Conservation (phyloP, 2,888 invertebrate genomes). For the Cabera pusaria region DNA sequence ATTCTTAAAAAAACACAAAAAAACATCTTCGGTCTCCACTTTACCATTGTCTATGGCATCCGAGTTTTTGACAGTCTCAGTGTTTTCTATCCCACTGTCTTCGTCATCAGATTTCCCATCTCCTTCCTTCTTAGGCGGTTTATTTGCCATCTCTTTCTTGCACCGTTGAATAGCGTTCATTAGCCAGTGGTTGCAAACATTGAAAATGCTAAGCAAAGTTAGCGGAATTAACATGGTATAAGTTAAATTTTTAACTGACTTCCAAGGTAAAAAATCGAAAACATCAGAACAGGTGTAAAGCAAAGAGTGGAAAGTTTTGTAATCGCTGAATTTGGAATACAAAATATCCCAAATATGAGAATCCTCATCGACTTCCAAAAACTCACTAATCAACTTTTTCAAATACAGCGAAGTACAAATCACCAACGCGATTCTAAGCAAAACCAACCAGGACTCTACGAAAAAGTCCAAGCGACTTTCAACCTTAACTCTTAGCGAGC, state of each 20-base stretch:
- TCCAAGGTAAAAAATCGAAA: slow-evolving; percentile 87
- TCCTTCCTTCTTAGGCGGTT: slow-evolving; percentile 24
- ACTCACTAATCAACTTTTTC: slow-evolving; percentile 63
- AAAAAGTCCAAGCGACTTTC: slow-evolving; percentile 51
- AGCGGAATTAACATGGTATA: slow-evolving; percentile 84
- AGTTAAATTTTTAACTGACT: slow-evolving; percentile 74
- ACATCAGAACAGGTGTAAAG: slow-evolving; percentile 91
- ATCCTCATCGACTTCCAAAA: slow-evolving; percentile 74
- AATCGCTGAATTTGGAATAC: slow-evolving; percentile 86
- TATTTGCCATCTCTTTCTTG: slow-evolving; percentile 34
- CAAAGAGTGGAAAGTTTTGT: slow-evolving; percentile 88
- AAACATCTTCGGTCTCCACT: slow-evolving; percentile 20
- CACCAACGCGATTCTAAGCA: slow-evolving; percentile 48
- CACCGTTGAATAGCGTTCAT: slow-evolving; percentile 20
- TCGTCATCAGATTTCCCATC: slow-evolving; percentile 59
- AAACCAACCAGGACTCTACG: slow-evolving; percentile 53
- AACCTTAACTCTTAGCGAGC: slow-evolving; percentile 57
- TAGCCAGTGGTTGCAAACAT: slow-evolving; percentile 65
- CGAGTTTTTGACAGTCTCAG: slow-evolving; percentile 55
- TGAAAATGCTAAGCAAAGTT: slow-evolving; percentile 66
- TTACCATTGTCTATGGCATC: slow-evolving; percentile 42
- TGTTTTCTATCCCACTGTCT: slow-evolving; percentile 81
- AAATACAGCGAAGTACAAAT: slow-evolving; percentile 55
- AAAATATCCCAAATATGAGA: slow-evolving; percentile 89
- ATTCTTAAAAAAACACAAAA: slow-evolving; percentile 52